Percentiles rank a stretch among this genome's conserved stretches.
Evolutionary conservation across 2,113 vertebrate species (phyloP).

Genomic region (Melanotaenia duboulayi): DNA sequence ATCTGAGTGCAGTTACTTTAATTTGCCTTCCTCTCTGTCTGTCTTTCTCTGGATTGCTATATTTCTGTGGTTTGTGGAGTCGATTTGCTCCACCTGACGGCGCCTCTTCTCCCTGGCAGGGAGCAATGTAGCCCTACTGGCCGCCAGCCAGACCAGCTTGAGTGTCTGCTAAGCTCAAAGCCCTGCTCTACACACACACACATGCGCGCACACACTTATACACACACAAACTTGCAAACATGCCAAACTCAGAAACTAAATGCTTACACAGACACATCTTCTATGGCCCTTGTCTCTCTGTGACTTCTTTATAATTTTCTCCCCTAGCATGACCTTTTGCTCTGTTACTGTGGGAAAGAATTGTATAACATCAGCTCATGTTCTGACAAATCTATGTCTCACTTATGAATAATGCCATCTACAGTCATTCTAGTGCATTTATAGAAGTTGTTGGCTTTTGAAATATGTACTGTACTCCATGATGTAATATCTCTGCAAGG

Average conservation of each 20-base stretch:
- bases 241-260: slow-evolving; percentile 55
- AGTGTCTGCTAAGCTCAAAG: slow-evolving; percentile 76
- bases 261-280: slow-evolving; percentile 64
- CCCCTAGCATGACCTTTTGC: slow-evolving; percentile 43
- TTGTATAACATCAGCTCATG: slow-evolving; percentile 21
- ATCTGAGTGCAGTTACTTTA: slow-evolving; percentile 67
- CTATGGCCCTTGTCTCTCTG: slow-evolving; percentile 40
- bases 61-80: slow-evolving; percentile 76
- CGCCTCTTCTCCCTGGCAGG: slow-evolving; percentile 78
- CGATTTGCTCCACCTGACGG: slow-evolving; percentile 79
- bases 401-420: slow-evolving; percentile 46
- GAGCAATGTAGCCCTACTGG: slow-evolving; percentile 75
- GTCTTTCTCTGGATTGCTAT: slow-evolving; percentile 63
- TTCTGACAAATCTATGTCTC: slow-evolving; percentile 44
- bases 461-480: slow-evolving; percentile 44
- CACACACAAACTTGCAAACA: slow-evolving; percentile 24
- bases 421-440: slow-evolving; percentile 45
- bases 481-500: slow-evolving; percentile 43
- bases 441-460: slow-evolving; percentile 46
- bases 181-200: slow-evolving; percentile 42
- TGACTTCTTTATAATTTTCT: slow-evolving; percentile 40
- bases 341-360: slow-evolving; percentile 32
- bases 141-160: slow-evolving; percentile 81
- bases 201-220: slow-evolving; percentile 34
- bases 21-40: slow-evolving; percentile 60